phyloP scores from a whole-genome alignment of 1,140 invertebrate species.

The Carcinoscorpius rotundicauda region DNA sequence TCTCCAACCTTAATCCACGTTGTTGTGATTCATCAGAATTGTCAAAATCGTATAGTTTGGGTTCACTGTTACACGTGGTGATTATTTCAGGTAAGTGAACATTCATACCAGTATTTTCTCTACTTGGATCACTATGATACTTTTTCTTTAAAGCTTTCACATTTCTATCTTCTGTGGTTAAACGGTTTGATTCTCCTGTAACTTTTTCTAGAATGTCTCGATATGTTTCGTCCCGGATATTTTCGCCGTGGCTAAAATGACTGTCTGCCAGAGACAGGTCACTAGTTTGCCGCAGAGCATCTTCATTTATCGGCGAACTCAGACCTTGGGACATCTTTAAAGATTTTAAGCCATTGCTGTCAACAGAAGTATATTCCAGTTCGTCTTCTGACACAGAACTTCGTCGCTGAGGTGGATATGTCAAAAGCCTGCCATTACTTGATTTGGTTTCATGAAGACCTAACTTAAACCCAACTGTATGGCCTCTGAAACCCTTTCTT shows the following conservation, averaged over 20 bases:
- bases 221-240: slow-evolving; percentile 23
- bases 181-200: slow-evolving; percentile 1
- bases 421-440: slow-evolving; percentile 25
- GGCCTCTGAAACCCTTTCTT: too few species aligned
- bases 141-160: slow-evolving; percentile 30
- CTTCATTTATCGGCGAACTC: slow-evolving; percentile 22
- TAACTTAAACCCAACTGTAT: too few species aligned
- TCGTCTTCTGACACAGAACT: slow-evolving; percentile 26
- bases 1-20: too few species aligned
- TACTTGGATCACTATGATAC: slow-evolving; percentile 32
- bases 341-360: slow-evolving; percentile 31
- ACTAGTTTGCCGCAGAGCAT: slow-evolving; percentile 25
- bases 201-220: slow-evolving; percentile 23
- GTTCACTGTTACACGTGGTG: too few species aligned
- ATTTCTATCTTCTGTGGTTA: slow-evolving; percentile 26
- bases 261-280: slow-evolving; percentile 29
- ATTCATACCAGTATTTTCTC: slow-evolving; percentile 22
- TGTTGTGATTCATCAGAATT: too few species aligned
- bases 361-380: slow-evolving; percentile 24
- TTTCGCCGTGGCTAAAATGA: slow-evolving; percentile 28
- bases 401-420: slow-evolving; percentile 30
- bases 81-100: neutral
- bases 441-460: too few species aligned
- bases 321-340: slow-evolving; percentile 6
- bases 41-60: too few species aligned